phyloP scores from a whole-genome alignment of 2,113 vertebrate genomes.

The Dipodomys ordii region DNA sequence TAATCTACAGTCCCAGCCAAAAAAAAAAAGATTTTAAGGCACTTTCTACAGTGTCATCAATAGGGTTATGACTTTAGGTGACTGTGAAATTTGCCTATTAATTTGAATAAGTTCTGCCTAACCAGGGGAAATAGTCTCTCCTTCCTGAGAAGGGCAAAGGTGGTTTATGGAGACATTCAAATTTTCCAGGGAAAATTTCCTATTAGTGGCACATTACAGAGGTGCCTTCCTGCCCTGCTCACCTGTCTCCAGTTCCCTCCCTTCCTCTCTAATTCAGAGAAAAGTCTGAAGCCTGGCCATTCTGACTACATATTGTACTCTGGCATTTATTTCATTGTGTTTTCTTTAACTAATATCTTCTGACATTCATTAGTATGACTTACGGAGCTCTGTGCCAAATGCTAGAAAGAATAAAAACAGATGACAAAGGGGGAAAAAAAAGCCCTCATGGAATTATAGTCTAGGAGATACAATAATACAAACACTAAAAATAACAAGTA shows the following conservation, averaged over 20 bases:
- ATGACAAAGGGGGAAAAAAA: neutral
- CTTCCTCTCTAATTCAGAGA: neutral
- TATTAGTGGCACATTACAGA: neutral
- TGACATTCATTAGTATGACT: neutral
- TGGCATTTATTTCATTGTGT: neutral
- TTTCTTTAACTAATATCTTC: conserved; percentile 15
- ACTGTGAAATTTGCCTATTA: conserved; percentile 29
- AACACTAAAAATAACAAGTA: neutral
- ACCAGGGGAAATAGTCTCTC: neutral
- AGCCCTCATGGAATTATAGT: neutral
- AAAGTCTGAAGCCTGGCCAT: neutral
- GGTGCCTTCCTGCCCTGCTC: neutral
- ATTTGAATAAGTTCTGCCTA: neutral
- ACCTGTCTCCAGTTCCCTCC: neutral
- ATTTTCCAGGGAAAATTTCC: neutral
- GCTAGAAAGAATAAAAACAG: neutral
- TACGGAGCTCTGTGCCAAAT: neutral
- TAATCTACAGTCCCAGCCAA: no score
- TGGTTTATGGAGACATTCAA: neutral
- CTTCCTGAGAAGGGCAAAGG: neutral
- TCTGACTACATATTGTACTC: neutral
- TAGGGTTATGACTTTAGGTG: conserved; percentile 76
- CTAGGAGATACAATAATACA: neutral
- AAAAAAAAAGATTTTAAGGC: no score
- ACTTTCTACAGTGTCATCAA: conserved; percentile 74